Conservation (phyloP, 2,888 invertebrate species). For the Mamestra brassicae region DNA sequence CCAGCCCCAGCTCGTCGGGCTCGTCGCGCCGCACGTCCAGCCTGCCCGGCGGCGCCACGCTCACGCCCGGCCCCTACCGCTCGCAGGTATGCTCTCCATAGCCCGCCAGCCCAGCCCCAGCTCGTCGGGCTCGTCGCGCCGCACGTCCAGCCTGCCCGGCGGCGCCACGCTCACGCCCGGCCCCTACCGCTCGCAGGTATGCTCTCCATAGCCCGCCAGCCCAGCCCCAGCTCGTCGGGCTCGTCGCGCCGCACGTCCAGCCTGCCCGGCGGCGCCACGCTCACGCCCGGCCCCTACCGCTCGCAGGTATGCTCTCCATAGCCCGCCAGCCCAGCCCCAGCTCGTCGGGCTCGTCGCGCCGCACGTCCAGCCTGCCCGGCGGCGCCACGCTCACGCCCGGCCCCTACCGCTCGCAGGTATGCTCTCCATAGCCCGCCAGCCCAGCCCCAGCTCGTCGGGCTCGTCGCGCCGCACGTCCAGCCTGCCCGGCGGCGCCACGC, state of each 20-base stretch:
- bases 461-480: constrained; percentile 82
- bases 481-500: constrained; percentile 92
- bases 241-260: constrained; percentile 82
- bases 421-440: background rate
- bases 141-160: constrained; percentile 90
- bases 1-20: constrained; percentile 55
- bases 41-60: constrained; percentile 92
- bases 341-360: constrained; percentile 69
- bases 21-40: constrained; percentile 82
- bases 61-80: constrained; percentile 90
- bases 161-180: constrained; percentile 92
- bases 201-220: background rate
- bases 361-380: constrained; percentile 90
- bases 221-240: constrained; percentile 55
- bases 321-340: constrained; percentile 2
- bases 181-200: constrained; percentile 83
- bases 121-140: constrained; percentile 69
- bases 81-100: constrained; percentile 73
- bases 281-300: constrained; percentile 90
- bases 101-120: constrained; percentile 2
- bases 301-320: constrained; percentile 73
- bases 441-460: constrained; percentile 55
- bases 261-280: constrained; percentile 92
- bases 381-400: constrained; percentile 92
- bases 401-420: constrained; percentile 83